These are phyloP conservation scores for Hydractinia symbiolongicarpus DNA, from an alignment of 30 jellyfish, hydroid and myxozoan species.

Conservation along the genomic window DNA sequence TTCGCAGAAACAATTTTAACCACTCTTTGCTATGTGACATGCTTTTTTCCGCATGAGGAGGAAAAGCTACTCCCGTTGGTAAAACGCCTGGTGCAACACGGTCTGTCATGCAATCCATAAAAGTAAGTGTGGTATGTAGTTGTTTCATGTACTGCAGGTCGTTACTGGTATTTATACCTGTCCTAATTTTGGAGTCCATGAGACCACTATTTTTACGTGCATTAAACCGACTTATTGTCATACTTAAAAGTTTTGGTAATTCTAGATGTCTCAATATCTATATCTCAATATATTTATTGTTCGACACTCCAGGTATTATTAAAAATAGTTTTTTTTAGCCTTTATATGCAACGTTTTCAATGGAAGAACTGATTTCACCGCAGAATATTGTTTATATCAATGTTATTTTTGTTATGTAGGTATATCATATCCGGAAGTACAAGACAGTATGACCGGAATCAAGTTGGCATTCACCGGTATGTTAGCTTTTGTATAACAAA, in stretches of 20 bases:
- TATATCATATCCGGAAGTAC: slow-evolving; percentile 55
- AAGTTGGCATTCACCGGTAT: slow-evolving; percentile 69
- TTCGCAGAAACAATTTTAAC: too few species aligned
- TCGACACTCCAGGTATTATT: slow-evolving; percentile 67
- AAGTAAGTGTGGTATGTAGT: slow-evolving; percentile 24
- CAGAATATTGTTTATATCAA: not conserved
- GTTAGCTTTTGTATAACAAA: not conserved
- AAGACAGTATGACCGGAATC: slow-evolving; percentile 55
- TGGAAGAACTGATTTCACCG: not conserved
- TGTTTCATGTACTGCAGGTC: not conserved
- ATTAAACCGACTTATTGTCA: not conserved
- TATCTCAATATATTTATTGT: slow-evolving; percentile 47
- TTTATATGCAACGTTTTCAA: too few species aligned
- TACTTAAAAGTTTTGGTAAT: not conserved
- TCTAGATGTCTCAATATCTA: slow-evolving; percentile 61
- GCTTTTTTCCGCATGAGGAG: slow-evolving; percentile 26
- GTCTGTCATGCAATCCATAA: slow-evolving; percentile 59
- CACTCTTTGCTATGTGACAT: not conserved
- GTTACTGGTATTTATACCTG: not conserved
- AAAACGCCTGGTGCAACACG: slow-evolving; percentile 81
- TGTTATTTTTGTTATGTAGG: slow-evolving; percentile 32
- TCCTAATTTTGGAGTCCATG: not conserved
- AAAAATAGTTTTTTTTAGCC: too few species aligned
- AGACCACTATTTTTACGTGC: not conserved
- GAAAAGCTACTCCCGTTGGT: slow-evolving; percentile 93